Percentiles rank a stretch among this genome's conserved stretches.
Conservation (phyloP, 2,888 invertebrate species). For the Acutogordius australiensis region DNA sequence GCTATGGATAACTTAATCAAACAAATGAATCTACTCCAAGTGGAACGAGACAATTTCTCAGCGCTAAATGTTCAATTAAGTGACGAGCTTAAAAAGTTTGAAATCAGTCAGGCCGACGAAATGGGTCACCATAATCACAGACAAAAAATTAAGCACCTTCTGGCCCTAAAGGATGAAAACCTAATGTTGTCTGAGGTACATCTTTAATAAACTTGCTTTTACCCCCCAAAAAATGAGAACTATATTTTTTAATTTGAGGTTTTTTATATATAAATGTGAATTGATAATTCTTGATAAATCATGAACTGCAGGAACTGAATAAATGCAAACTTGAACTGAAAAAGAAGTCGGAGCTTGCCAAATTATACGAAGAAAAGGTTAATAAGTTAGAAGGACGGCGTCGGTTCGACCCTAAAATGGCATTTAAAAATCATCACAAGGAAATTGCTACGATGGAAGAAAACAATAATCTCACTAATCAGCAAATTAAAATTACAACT, state of each 20-base stretch:
- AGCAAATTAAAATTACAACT: background rate
- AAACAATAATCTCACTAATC: background rate
- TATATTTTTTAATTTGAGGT: too few relatives aligned
- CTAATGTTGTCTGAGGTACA: background rate
- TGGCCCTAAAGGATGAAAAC: background rate
- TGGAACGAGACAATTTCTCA: background rate
- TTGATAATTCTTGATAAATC: too few relatives aligned
- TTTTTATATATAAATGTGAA: too few relatives aligned
- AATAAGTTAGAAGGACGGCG: background rate
- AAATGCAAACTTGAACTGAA: background rate
- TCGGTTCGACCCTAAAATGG: background rate
- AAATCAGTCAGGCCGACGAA: background rate
- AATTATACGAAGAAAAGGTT: background rate
- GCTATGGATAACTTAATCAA: background rate
- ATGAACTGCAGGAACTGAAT: background rate
- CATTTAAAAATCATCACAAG: background rate
- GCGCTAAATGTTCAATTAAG: background rate
- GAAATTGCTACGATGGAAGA: too few relatives aligned
- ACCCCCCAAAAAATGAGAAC: too few relatives aligned
- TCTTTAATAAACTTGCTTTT: background rate
- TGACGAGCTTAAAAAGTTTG: background rate
- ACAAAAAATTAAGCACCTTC: background rate
- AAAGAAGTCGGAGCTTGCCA: background rate
- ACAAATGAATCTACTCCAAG: background rate
- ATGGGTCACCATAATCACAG: conserved; percentile 6